These are phyloP conservation scores for Drosophila seclusa DNA, from an alignment of 2,888 invertebrate species.

Conservation along the genomic window DNA sequence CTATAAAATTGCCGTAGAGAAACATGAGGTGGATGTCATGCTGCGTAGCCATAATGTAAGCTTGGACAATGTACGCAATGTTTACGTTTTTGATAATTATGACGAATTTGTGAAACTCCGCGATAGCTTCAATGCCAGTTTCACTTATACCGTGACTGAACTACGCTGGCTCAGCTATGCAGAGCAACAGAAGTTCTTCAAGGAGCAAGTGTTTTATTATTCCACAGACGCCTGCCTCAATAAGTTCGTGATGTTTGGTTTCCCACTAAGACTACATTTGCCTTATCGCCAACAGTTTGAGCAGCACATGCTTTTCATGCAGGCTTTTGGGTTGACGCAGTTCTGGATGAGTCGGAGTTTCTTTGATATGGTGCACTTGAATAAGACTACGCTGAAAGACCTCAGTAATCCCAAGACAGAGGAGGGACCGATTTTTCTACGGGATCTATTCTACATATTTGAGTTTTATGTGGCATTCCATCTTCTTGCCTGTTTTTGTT, in stretches of 20 bases:
- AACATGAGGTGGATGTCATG: constrained; percentile 4
- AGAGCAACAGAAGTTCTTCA: constrained; percentile 60
- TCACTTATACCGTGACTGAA: constrained; percentile 38
- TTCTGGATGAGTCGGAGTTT: constrained; percentile 43
- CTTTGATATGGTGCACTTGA: constrained; percentile 47
- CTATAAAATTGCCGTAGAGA: constrained; percentile 7
- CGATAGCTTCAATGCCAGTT: constrained; percentile 48
- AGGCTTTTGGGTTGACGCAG: constrained; percentile 40
- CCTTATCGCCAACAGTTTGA: constrained; percentile 62
- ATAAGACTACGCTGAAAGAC: constrained; percentile 25
- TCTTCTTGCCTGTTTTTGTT: constrained; percentile 24
- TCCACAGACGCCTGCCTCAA: constrained; percentile 42
- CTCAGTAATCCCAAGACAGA: constrained; percentile 4
- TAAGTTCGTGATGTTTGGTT: constrained; percentile 6
- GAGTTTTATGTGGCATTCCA: constrained; percentile 17
- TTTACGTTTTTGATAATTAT: constrained; percentile 14
- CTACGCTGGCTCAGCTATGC: constrained; percentile 49
- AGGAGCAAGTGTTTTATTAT: constrained; percentile 49
- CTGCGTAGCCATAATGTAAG: background rate
- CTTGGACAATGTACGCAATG: background rate
- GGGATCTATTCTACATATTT: constrained; percentile 47
- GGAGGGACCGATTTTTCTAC: constrained; percentile 1
- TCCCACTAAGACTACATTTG: constrained; percentile 45
- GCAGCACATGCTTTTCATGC: constrained; percentile 38
- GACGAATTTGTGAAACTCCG: constrained; percentile 24